phyloP scores from a whole-genome alignment of 2,797 vertebrate genomes.

The Chiroxiphia lanceolata region DNA sequence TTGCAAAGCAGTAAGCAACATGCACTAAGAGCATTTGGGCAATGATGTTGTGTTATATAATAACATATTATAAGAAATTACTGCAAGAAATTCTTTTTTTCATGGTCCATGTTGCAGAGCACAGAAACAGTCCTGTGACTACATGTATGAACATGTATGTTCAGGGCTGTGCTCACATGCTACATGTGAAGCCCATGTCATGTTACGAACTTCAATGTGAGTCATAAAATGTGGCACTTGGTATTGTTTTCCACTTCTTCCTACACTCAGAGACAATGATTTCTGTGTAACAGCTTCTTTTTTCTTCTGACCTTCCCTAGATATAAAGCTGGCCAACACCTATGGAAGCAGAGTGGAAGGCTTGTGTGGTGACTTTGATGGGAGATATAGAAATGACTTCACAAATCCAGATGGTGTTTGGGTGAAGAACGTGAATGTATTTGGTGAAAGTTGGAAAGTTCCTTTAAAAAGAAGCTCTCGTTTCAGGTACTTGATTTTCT shows the following conservation, averaged over 20 bases:
- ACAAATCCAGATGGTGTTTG: slow-evolving; percentile 76
- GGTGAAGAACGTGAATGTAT: slow-evolving; percentile 66
- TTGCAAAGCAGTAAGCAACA: not conserved
- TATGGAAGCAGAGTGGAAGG: slow-evolving; percentile 79
- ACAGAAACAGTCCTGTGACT: not conserved
- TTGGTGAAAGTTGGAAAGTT: slow-evolving; percentile 85
- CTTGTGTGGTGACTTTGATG: slow-evolving; percentile 85
- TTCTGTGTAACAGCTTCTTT: not conserved
- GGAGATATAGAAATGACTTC: slow-evolving; percentile 73
- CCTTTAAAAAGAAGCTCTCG: slow-evolving; percentile 37
- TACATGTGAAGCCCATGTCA: accelerated
- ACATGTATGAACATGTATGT: not conserved
- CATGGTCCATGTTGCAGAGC: not conserved
- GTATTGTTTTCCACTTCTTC: not conserved
- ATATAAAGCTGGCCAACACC: slow-evolving; percentile 76
- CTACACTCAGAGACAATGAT: not conserved
- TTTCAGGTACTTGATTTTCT: slow-evolving; percentile 44
- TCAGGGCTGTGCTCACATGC: not conserved
- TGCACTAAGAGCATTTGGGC: not conserved
- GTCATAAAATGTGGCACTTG: not conserved
- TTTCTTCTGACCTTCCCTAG: slow-evolving; percentile 58
- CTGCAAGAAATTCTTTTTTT: not conserved
- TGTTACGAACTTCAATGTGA: not conserved
- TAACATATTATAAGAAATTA: not conserved
- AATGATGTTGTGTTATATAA: not conserved